Evolutionary conservation across 2,797 vertebrate species (phyloP).

Genomic region (Mormyrops boulengeri): DNA sequence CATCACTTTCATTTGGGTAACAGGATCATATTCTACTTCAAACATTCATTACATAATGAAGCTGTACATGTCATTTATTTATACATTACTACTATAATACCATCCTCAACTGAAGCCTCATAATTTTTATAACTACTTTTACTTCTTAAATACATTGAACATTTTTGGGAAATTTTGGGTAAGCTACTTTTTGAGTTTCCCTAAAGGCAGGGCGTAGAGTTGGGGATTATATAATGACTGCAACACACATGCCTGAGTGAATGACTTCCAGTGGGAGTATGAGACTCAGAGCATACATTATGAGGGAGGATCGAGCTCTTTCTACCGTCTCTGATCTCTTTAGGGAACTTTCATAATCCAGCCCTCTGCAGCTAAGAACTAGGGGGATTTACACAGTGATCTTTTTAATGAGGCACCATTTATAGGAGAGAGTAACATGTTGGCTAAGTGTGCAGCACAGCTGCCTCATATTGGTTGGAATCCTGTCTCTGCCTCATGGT

Average conservation of each 20-base stretch:
- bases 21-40: not conserved
- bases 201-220: constrained; percentile 62
- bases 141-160: not conserved
- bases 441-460: not conserved
- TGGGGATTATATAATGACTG: constrained; percentile 69
- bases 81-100: not conserved
- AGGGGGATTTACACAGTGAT: not conserved
- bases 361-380: not conserved
- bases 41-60: not conserved
- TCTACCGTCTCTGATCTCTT: not conserved
- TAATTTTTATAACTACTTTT: not conserved
- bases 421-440: not conserved
- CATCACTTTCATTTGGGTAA: not conserved
- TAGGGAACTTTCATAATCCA: not conserved
- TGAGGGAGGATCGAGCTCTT: constrained; percentile 30
- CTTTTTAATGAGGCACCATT: not conserved
- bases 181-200: constrained; percentile 37
- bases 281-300: constrained; percentile 22
- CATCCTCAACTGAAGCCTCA: not conserved
- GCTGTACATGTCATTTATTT: not conserved
- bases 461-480: not conserved
- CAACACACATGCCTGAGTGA: constrained; percentile 67
- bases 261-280: constrained; percentile 64
- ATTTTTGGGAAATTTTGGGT: not conserved
- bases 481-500: not conserved